phyloP scores from a whole-genome alignment of 2,113 vertebrate species.

The Paramisgurnus dabryanus region DNA sequence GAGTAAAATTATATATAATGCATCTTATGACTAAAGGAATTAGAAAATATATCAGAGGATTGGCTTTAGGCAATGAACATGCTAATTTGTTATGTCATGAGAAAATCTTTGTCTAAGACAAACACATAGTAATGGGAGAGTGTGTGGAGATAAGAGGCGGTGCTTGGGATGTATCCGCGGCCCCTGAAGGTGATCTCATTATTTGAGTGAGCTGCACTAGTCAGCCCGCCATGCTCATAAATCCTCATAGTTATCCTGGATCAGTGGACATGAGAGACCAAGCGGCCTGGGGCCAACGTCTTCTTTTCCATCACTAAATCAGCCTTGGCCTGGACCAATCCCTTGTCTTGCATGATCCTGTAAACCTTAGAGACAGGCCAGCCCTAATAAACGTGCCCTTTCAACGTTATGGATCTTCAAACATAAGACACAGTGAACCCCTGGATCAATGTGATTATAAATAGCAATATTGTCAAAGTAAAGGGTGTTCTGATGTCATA shows the following conservation, averaged over 20 bases:
- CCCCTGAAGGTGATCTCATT: constrained; percentile 53
- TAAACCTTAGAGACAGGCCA: constrained; percentile 31
- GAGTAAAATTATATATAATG: too few relatives aligned
- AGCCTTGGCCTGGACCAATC: constrained; percentile 38
- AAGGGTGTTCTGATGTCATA: constrained; percentile 4
- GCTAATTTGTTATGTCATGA: constrained; percentile 29
- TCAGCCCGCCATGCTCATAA: constrained; percentile 51
- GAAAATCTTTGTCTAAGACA: constrained; percentile 18
- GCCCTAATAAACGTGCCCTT: constrained; percentile 42
- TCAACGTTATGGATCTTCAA: constrained; percentile 39
- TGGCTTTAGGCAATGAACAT: constrained; percentile 34
- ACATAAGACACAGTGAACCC: constrained; percentile 19
- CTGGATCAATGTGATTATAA: constrained; percentile 38
- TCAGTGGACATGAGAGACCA: constrained; percentile 42
- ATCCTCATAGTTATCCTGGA: constrained; percentile 54
- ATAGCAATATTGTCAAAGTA: constrained; percentile 34
- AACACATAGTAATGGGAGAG: constrained; percentile 22
- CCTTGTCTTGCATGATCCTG: constrained; percentile 25
- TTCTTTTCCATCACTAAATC: constrained; percentile 45
- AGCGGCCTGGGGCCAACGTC: constrained; percentile 36
- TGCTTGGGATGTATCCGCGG: constrained; percentile 11
- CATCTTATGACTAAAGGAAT: not conserved
- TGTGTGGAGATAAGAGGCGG: not conserved
- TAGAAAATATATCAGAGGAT: not conserved
- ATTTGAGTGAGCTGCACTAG: constrained; percentile 48